Percentiles rank a stretch among this genome's conserved stretches.
Conservation (phyloP, 2,888 invertebrate species). For the Lochmaea crataegi region DNA sequence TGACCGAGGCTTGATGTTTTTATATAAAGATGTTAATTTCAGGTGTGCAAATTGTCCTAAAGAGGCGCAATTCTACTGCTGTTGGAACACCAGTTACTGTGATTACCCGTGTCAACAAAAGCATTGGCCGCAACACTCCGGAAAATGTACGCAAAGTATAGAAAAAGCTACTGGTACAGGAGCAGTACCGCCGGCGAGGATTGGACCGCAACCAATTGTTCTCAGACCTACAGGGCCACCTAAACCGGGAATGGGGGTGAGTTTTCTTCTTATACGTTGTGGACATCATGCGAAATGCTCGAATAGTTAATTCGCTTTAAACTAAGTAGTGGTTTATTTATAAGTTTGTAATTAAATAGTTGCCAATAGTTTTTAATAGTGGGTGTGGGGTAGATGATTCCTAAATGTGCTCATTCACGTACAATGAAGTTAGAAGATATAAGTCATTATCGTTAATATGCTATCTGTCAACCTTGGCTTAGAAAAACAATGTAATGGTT, state of each 20-base stretch:
- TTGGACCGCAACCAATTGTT: slow-evolving; percentile 50
- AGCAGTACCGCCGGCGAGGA: slow-evolving; percentile 37
- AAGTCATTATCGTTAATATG: too few species aligned
- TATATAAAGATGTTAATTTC: slow-evolving; percentile 33
- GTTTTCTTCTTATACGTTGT: slow-evolving; percentile 46
- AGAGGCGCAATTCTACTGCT: slow-evolving; percentile 93
- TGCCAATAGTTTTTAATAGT: too few species aligned
- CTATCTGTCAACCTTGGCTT: too few species aligned
- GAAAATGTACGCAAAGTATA: slow-evolving; percentile 68
- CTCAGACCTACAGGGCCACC: slow-evolving; percentile 51
- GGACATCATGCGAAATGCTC: neutral
- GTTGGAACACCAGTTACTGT: slow-evolving; percentile 97
- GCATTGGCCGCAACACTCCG: slow-evolving; percentile 86
- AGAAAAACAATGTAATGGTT: too few species aligned
- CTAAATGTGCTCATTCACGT: too few species aligned
- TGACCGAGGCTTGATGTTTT: too few species aligned
- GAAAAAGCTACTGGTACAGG: slow-evolving; percentile 42
- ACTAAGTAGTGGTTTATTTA: too few species aligned
- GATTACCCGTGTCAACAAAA: slow-evolving; percentile 88
- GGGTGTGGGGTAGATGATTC: too few species aligned
- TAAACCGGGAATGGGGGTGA: slow-evolving; percentile 53
- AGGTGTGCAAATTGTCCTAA: slow-evolving; percentile 87
- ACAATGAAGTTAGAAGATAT: too few species aligned
- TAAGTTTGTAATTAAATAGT: too few species aligned
- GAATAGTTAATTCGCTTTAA: too few species aligned